These are phyloP conservation scores for Exephanes ischioxanthus DNA, from an alignment of 2,888 invertebrate species.

Conservation along the genomic window DNA sequence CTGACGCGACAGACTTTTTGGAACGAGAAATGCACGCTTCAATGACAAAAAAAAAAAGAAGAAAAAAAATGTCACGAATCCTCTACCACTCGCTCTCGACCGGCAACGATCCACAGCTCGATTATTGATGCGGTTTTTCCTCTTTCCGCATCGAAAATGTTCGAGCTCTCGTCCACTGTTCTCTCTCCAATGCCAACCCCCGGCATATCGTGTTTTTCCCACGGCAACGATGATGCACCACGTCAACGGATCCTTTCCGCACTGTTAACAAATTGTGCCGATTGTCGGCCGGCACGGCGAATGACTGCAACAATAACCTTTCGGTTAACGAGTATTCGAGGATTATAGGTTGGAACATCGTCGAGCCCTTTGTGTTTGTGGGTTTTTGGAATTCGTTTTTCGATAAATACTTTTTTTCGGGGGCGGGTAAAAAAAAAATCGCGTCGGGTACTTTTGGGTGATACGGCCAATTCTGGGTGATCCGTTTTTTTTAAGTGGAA, in stretches of 20 bases:
- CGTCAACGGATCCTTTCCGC: conserved; percentile 34
- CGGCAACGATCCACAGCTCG: conserved; percentile 10
- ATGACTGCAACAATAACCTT: conserved; percentile 9
- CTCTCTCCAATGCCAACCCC: background rate
- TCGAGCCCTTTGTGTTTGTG: background rate
- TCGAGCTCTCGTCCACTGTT: background rate
- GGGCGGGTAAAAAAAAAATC: background rate
- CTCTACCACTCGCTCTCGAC: background rate
- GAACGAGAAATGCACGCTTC: conserved; percentile 10
- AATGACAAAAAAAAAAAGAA: conserved; percentile 33
- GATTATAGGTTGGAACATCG: conserved; percentile 4
- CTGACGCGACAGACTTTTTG: conserved; percentile 41
- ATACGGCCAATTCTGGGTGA: no score
- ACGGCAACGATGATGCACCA: conserved; percentile 14
- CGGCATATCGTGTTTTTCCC: background rate
- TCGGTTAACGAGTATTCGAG: background rate
- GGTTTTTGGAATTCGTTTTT: background rate
- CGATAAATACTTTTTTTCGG: background rate
- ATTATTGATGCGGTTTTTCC: conserved; percentile 17
- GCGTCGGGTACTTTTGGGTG: no score
- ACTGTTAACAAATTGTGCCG: conserved; percentile 40
- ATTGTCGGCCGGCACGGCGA: conserved; percentile 26
- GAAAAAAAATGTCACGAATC: conserved; percentile 15
- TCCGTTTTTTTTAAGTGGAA: no score
- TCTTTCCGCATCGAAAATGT: conserved; percentile 32